phyloP scores from a whole-genome alignment of 2,113 vertebrate species.

The Delphinus delphis region DNA sequence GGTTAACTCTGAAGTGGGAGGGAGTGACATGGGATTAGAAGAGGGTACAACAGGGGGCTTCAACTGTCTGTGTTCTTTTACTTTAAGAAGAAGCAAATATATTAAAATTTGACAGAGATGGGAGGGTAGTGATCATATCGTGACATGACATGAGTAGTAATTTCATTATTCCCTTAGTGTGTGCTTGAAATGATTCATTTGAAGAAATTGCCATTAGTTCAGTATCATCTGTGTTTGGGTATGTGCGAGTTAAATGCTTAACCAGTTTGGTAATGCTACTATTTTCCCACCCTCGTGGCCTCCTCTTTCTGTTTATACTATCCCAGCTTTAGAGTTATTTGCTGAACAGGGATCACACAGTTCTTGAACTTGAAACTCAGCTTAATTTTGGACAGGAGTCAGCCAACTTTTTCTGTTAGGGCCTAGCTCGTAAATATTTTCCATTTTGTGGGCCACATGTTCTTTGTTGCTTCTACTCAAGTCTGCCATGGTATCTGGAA shows the following conservation, averaged over 20 bases:
- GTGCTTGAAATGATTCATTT: not conserved
- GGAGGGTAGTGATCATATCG: not conserved
- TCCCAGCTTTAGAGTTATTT: not conserved
- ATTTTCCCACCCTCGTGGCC: not conserved
- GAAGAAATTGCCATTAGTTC: not conserved
- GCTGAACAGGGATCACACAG: not conserved
- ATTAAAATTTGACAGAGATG: slow-evolving; percentile 1
- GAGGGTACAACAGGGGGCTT: not conserved
- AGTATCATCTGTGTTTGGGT: not conserved
- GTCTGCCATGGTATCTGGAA: not conserved
- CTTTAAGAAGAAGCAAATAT: not conserved
- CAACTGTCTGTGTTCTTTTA: not conserved
- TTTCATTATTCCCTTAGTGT: not conserved
- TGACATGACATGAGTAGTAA: not conserved
- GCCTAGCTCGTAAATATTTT: not conserved
- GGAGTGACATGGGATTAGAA: not conserved
- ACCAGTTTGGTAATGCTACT: not conserved
- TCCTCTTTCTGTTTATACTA: not conserved
- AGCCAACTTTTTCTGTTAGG: not conserved
- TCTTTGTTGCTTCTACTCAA: not conserved
- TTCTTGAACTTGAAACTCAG: slow-evolving; percentile 18
- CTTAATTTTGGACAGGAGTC: not conserved
- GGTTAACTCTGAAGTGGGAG: not conserved
- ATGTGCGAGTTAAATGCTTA: not conserved
- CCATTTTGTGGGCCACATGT: not conserved